Percentiles rank a stretch among this genome's conserved stretches.
Conservation (phyloP, 2,113 vertebrate species). For the Montifringilla adamsi region DNA sequence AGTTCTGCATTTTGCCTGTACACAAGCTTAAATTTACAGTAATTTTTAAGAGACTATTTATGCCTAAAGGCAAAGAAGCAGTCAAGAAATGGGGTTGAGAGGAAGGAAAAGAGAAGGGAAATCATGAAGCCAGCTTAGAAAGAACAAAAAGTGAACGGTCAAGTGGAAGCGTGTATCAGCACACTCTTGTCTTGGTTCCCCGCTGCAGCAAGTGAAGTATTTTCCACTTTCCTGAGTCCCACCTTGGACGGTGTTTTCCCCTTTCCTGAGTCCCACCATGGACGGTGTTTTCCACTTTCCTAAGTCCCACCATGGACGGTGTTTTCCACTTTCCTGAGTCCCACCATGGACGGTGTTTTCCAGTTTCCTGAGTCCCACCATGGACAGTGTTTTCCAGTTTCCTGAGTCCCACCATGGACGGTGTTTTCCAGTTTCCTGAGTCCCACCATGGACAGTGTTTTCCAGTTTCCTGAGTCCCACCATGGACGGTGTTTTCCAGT, state of each 20-base stretch:
- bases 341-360: too few relatives aligned
- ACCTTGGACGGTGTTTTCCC: neutral
- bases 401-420: too few relatives aligned
- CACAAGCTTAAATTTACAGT: neutral
- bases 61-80: neutral
- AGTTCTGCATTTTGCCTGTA: neutral
- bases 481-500: neutral
- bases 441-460: too few relatives aligned
- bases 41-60: neutral
- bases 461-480: neutral
- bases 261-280: too few relatives aligned
- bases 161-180: rapidly evolving
- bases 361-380: neutral
- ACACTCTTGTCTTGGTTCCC: neutral
- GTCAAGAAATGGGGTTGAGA: neutral
- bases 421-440: too few relatives aligned
- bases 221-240: neutral
- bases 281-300: too few relatives aligned
- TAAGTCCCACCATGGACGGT: too few relatives aligned
- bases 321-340: too few relatives aligned
- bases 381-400: neutral
- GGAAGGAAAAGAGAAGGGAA: neutral
- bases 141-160: neutral
- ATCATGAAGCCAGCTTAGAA: neutral
- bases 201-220: neutral